Evolutionary conservation across 2,113 vertebrate genomes (phyloP).

Genomic region (Myocastor coypus): DNA sequence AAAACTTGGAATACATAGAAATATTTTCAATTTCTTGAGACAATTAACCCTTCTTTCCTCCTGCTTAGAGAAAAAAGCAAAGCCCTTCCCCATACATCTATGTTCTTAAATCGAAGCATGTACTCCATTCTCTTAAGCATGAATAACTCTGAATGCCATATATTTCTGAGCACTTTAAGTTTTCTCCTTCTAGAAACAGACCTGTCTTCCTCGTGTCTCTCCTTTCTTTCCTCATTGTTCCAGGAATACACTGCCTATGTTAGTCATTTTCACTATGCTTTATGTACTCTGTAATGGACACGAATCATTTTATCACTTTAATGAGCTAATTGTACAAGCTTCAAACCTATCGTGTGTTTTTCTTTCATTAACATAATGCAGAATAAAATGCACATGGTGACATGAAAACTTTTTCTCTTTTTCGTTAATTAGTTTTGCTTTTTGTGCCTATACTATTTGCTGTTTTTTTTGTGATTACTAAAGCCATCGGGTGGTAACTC

Average conservation of each 20-base stretch:
- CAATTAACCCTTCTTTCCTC: background rate
- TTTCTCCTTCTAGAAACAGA: background rate
- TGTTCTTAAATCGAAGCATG: background rate
- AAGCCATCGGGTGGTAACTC: background rate
- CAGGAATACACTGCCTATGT: background rate
- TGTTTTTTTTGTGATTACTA: constrained; percentile 55
- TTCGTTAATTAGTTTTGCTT: background rate
- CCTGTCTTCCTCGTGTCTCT: background rate
- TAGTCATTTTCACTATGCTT: background rate
- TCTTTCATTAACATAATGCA: background rate
- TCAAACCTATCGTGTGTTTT: background rate
- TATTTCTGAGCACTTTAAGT: background rate
- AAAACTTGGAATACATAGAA: background rate
- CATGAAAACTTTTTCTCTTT: background rate
- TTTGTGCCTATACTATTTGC: background rate
- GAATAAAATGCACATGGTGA: background rate
- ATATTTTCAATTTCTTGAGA: background rate
- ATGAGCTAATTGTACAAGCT: background rate
- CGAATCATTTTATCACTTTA: constrained; percentile 28
- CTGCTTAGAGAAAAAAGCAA: background rate
- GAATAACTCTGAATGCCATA: background rate
- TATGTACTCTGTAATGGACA: background rate
- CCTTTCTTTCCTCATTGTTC: background rate
- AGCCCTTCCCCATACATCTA: background rate
- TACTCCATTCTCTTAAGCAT: background rate